phyloP scores from a whole-genome alignment of 2,113 vertebrate genomes.

The Synchiropus splendidus region DNA sequence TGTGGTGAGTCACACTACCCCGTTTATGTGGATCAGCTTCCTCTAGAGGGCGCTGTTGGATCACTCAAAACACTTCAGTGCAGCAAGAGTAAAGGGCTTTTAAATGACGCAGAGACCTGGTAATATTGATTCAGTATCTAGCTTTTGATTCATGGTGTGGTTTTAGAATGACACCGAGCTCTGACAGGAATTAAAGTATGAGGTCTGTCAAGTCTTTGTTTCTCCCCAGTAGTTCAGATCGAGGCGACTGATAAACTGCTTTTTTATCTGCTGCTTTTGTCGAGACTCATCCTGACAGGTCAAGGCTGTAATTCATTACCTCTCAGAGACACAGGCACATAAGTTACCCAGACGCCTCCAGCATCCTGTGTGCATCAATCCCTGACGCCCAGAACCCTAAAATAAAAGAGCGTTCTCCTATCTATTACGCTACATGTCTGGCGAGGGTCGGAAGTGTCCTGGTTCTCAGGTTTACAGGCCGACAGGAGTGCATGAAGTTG shows the following conservation, averaged over 20 bases:
- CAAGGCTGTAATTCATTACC: constrained; percentile 46
- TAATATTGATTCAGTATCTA: too few relatives aligned
- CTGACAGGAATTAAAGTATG: too few relatives aligned
- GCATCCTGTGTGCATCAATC: constrained; percentile 33
- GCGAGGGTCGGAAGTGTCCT: neutral
- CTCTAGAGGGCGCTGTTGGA: constrained; percentile 44
- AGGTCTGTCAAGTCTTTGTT: too few relatives aligned
- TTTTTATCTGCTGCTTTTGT: constrained; percentile 33
- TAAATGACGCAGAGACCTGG: too few relatives aligned
- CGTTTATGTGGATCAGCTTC: neutral
- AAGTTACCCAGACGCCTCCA: constrained; percentile 10
- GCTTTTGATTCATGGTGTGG: too few relatives aligned
- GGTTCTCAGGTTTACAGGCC: neutral
- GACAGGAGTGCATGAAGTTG: constrained; percentile 18
- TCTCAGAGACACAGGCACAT: constrained; percentile 6
- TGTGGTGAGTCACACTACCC: constrained; percentile 69
- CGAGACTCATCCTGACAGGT: constrained; percentile 35
- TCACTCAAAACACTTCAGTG: constrained; percentile 1
- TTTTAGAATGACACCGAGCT: too few relatives aligned
- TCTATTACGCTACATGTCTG: neutral
- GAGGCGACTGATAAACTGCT: constrained; percentile 23
- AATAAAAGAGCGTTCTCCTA: too few relatives aligned
- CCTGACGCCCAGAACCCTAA: constrained; percentile 17
- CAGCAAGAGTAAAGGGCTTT: neutral
- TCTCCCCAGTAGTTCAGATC: constrained; percentile 7